Evolutionary conservation across 2,888 invertebrate genomes (phyloP), one percentile per base, ranked within the genome.

Genomic region (Cantharis nigra): DNA sequence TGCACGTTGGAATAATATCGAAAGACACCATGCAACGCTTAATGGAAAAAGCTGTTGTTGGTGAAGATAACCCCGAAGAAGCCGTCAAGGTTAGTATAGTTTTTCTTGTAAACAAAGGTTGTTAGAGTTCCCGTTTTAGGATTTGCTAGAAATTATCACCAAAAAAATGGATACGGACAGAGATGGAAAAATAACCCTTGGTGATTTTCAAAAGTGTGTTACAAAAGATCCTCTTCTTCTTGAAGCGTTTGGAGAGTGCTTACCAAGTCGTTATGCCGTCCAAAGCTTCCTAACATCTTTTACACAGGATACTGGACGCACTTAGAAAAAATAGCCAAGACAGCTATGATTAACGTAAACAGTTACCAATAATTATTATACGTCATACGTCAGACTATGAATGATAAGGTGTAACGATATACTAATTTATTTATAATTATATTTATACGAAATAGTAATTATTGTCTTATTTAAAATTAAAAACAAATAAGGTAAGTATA

Each of bases 151-250:
- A 82, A 91, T 93, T 26, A 89, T 94, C 82, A 88, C 94, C 13
- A 94, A 92, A 84, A 92, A 94, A 84, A 92, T 95, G 91, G 96
- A 96, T 83, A 80, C 90, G 0, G 95, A 96, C 84, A 90, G 93
- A 76, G 96, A 96, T 84, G 94, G 94, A 0, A 89, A 92, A 75
- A 92, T 96, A 20, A 94, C 93, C 18, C 92, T 91, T 81, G 89
- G 90, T 2, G 95, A 95, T 85, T 95, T 93, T 85, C 90, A 90
- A 63, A 86, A 89, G 10, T 90, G 94, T 0, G 93, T 95, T 0
- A 81, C 88, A 26, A 89, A 90, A 71, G 93, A 94, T 11, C 93
- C 93, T 0, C 89, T 93, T 73, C 87, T 95, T 18, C 84, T 96
- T 69, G 94, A 96, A 85, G 91, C 92, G 65, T 91, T 96, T 65